Conservation (phyloP, 2,113 vertebrate genomes). For the Holacanthus passer region DNA sequence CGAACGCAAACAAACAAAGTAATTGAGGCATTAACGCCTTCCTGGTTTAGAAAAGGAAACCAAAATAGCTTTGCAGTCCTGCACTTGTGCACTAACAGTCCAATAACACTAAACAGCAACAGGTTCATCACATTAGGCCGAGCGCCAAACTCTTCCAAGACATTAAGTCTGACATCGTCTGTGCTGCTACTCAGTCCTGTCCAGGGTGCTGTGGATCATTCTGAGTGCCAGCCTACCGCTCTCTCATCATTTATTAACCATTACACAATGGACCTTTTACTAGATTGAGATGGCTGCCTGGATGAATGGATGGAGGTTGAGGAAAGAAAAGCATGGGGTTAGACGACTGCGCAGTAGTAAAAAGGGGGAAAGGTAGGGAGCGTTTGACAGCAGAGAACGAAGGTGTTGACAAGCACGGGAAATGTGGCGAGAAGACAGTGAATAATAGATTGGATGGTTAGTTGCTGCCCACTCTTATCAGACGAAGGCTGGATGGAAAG, state of each 20-base stretch:
- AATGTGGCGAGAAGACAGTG: constrained; percentile 40
- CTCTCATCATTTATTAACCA: constrained; percentile 71
- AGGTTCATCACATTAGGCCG: constrained; percentile 66
- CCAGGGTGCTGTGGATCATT: constrained; percentile 42
- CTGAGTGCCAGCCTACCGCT: constrained; percentile 41
- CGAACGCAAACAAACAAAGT: not conserved
- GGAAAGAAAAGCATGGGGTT: constrained; percentile 18
- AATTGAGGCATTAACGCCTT: constrained; percentile 24
- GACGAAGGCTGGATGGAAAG: constrained; percentile 49
- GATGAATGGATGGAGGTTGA: constrained; percentile 39
- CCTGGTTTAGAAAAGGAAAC: constrained; percentile 28
- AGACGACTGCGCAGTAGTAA: constrained; percentile 9
- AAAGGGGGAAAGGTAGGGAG: constrained; percentile 25
- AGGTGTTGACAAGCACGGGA: constrained; percentile 63
- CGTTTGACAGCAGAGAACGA: constrained; percentile 43
- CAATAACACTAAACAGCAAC: constrained; percentile 50
- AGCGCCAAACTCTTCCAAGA: constrained; percentile 49
- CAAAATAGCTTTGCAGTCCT: constrained; percentile 13
- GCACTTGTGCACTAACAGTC: not conserved
- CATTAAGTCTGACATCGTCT: constrained; percentile 57
- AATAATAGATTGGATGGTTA: constrained; percentile 73
- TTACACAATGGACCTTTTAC: constrained; percentile 72
- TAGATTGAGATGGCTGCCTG: constrained; percentile 34
- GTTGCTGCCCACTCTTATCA: constrained; percentile 58
- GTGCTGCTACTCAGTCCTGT: constrained; percentile 45